Base-by-base conservation (phyloP, 2,888 invertebrate genomes). In the Pammene aurita region DNA sequence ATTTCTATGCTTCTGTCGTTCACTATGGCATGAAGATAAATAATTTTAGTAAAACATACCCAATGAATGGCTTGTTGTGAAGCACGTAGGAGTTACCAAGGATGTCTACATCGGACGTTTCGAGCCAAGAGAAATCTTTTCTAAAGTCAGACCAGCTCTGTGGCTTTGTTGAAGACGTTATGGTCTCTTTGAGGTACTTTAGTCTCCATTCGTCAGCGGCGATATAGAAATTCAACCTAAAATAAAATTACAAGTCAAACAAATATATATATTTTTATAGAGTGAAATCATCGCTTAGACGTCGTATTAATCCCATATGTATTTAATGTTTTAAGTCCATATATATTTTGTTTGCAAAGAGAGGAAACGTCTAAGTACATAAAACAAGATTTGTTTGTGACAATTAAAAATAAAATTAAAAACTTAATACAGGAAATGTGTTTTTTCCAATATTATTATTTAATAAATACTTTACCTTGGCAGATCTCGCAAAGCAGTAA, bases 181-280 rank as follows among this genome's bases (percentile, higher is more conserved):
- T 85, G 73, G 82, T 80, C 64, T 88, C 89, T 81, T 78, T 86
- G 67, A 93, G 77, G 64, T 90, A 83, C 75, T 92, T 87, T 52
- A 94, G 77, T 69, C 94, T 86, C 93, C 94, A 94, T 77, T 90
- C 90, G 71, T 94, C 94, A 11, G 90, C 93, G 41, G 93, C 89
- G 73, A 93, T 80, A 77, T 93, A 94, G 79, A 92, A 94, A 71
- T 94, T 92, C 58, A 94, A 82, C 76, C 93, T 93, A 78, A 65
- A 86, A 85, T 58, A 5, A 72, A 54, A 61, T 38, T 6, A 48
- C 6, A 44, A n/a, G 14, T n/a, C 7, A 67, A 46, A 65, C 65
- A 42, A 65, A 11, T 14, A 16, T 56, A 54, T 70, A 38, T 5
- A 38, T 13, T 4, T 5, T 7, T 35, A 35, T 35, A 5, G 35